Percentiles rank a stretch among this genome's conserved stretches.
These are phyloP conservation scores for Corythoichthys haematopterus DNA, from an alignment of 2,113 vertebrate species.

Conservation along the genomic window DNA sequence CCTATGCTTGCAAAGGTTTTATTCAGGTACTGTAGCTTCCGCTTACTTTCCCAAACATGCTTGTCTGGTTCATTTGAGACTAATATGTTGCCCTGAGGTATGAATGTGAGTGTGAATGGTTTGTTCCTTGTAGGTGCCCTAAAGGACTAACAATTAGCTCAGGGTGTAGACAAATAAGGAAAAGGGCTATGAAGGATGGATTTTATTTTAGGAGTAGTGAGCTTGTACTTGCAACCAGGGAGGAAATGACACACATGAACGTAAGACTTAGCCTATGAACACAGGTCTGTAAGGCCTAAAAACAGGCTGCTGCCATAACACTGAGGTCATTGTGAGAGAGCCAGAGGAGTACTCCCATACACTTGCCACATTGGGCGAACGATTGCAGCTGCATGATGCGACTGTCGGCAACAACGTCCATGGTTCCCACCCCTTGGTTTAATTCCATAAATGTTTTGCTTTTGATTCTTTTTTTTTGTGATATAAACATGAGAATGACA, in stretches of 20 bases:
- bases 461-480: not conserved
- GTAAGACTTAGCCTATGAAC: slow-evolving; percentile 56
- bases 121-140: not conserved
- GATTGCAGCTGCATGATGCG: not conserved
- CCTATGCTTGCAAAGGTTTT: too few species aligned
- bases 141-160: not conserved
- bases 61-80: too few species aligned
- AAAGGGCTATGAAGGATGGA: not conserved
- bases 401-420: not conserved
- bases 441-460: not conserved
- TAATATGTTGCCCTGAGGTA: not conserved
- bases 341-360: not conserved
- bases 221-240: not conserved
- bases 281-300: slow-evolving; percentile 32
- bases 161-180: not conserved
- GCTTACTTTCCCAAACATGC: too few species aligned
- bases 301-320: slow-evolving; percentile 41
- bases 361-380: not conserved
- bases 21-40: too few species aligned
- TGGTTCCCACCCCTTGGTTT: not conserved
- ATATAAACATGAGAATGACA: not conserved
- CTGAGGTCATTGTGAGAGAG: slow-evolving; percentile 50
- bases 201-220: slow-evolving; percentile 44
- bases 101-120: not conserved
- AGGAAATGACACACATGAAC: slow-evolving; percentile 57